These are phyloP conservation scores for Hapalemur alaotrensis DNA, from an alignment of 2,797 vertebrate genomes.

Conservation along the genomic window DNA sequence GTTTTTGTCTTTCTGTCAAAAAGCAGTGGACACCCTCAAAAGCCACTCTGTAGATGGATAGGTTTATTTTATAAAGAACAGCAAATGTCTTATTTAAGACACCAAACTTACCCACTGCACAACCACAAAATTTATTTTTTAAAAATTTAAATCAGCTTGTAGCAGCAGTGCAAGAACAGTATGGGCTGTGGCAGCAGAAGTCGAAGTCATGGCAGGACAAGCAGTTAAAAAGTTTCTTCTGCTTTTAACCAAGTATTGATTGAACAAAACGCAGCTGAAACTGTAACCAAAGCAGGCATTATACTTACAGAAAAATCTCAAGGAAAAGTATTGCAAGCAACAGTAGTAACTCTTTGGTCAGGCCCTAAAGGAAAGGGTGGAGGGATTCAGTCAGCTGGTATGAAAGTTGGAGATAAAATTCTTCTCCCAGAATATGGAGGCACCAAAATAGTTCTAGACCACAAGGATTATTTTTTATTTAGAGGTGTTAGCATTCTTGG, in stretches of 20 bases:
- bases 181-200: neutral
- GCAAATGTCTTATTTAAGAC: neutral
- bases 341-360: neutral
- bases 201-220: neutral
- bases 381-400: constrained; percentile 87
- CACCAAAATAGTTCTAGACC: neutral
- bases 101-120: neutral
- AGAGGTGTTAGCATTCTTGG: neutral
- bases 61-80: neutral
- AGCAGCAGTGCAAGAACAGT: neutral
- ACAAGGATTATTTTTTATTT: neutral
- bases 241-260: neutral
- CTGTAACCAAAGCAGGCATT: neutral
- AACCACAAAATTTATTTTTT: neutral
- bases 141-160: neutral
- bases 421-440: neutral
- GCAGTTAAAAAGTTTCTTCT: neutral
- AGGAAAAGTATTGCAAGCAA: neutral
- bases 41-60: neutral
- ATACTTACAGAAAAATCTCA: neutral
- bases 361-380: constrained; percentile 85
- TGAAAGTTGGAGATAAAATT: constrained; percentile 87
- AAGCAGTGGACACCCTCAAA: neutral
- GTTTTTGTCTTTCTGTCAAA: neutral
- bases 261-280: neutral